Evolutionary conservation across 2,888 invertebrate genomes (phyloP), one percentile per base, ranked within the genome.

Genomic region (Zaprionus obscuricornis): DNA sequence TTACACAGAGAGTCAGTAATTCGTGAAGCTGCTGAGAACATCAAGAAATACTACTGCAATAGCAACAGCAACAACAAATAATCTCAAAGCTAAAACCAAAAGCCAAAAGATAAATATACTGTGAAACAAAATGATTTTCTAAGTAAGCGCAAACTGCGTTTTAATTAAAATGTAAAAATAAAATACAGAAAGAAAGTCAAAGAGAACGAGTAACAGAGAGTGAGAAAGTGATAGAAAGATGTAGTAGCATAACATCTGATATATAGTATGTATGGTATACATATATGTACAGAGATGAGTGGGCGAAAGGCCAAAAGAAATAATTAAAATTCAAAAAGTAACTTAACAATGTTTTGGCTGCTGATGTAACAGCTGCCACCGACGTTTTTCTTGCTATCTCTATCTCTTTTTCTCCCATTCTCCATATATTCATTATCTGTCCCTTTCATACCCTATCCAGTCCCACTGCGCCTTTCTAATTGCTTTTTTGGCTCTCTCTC

Each of bases 121-220:
- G 43, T 73, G 64, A 84, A 74, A 67, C 63, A 63, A 84, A 84
- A 85, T 85, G 67, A 82, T 85, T 85, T 74, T 67, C 78, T 78
- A 85, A 78, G 85, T 78, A 78, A 78, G 78, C 82, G 78, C 74
- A 85, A 78, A 78, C 82, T 78, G 78, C 71, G 78, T 85, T 85
- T 82, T 85, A 78, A 78, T 85, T 78, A 78, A 78, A 78, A 78
- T 78, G 85, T 85, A 73, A 78, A 78, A 78, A 85, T 82, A 77
- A 81, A 77, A 60, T 69, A 84, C 26, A 52, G 33, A 69, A 31
- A 16, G 10, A 26, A 26, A 46, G 16, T 24, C 13, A 27, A 20
- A 31, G 7, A 31, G 6, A 14, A 14, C 8, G 2, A 20, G 14
- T 8, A 17, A 7, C 26, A 31, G 13, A 14, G 22, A 16, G 29